Evolutionary conservation across 2,797 vertebrate genomes (phyloP).

Genomic region (Heliangelus exortis): DNA sequence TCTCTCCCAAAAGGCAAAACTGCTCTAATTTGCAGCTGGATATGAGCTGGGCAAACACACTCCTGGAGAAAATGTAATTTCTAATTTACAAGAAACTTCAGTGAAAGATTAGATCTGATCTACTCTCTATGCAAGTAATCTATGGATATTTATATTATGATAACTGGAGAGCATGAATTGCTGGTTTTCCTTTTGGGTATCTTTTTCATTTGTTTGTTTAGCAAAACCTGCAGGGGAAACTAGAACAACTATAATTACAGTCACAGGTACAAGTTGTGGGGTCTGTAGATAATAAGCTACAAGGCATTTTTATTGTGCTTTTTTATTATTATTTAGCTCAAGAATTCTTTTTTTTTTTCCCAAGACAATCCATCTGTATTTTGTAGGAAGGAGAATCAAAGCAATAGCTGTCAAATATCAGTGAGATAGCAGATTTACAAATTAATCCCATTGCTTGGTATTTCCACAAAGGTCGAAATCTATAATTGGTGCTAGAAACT

Average conservation of each 20-base stretch:
- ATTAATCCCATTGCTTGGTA: slow-evolving; percentile 79
- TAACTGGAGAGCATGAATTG: slow-evolving; percentile 76
- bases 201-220: slow-evolving; percentile 75
- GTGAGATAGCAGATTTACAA: slow-evolving; percentile 74
- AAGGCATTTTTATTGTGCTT: slow-evolving; percentile 67
- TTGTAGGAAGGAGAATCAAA: slow-evolving; percentile 63
- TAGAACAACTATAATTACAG: slow-evolving; percentile 70
- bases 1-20: slow-evolving; percentile 75
- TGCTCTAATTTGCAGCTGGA: slow-evolving; percentile 74
- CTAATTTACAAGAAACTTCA: slow-evolving; percentile 69
- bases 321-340: slow-evolving; percentile 69
- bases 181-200: slow-evolving; percentile 79
- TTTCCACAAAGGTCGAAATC: slow-evolving; percentile 70
- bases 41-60: slow-evolving; percentile 68
- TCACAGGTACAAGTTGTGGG: slow-evolving; percentile 52
- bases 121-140: slow-evolving; percentile 72
- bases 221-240: slow-evolving; percentile 67
- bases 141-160: slow-evolving; percentile 69
- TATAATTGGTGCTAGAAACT: slow-evolving; percentile 72
- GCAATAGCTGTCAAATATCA: slow-evolving; percentile 71
- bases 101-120: slow-evolving; percentile 76
- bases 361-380: slow-evolving; percentile 64
- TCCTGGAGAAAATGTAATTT: slow-evolving; percentile 79
- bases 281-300: slow-evolving; percentile 69
- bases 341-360: slow-evolving; percentile 49